phyloP scores from a whole-genome alignment of 2,113 vertebrate species.

The Isichthys henryi region DNA sequence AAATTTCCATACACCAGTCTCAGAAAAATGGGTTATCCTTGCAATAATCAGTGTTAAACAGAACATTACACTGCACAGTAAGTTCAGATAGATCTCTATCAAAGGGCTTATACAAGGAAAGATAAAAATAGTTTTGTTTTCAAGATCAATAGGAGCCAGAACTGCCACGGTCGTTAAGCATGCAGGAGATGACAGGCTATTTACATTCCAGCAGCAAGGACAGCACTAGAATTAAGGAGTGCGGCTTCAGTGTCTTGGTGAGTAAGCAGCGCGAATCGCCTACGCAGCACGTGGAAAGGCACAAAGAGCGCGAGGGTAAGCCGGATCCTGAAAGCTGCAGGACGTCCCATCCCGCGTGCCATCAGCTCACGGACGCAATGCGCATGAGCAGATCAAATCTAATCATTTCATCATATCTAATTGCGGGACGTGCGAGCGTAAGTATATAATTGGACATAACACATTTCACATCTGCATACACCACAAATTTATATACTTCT shows the following conservation, averaged over 20 bases:
- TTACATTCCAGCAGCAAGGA: background rate
- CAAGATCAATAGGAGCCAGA: background rate
- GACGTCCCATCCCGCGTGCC: background rate
- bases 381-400: background rate
- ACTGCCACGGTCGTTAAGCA: background rate
- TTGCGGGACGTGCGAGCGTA: background rate
- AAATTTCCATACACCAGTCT: background rate
- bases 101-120: background rate
- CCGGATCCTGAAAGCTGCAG: background rate
- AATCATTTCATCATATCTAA: background rate
- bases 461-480: background rate
- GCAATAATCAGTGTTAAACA: background rate
- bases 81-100: background rate
- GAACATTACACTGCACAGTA: background rate
- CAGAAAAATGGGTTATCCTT: conserved; percentile 1
- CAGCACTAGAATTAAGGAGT: background rate
- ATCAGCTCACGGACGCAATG: background rate
- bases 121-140: background rate
- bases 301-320: background rate
- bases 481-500: background rate
- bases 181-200: background rate
- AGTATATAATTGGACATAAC: background rate
- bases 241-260: background rate
- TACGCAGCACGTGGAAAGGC: background rate
- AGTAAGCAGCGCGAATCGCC: background rate